A percentile compares a stretch with the other conserved stretches of the same genome.
Evolutionary conservation across 2,888 invertebrate species (phyloP).

Genomic region (Agrotis segetum): DNA sequence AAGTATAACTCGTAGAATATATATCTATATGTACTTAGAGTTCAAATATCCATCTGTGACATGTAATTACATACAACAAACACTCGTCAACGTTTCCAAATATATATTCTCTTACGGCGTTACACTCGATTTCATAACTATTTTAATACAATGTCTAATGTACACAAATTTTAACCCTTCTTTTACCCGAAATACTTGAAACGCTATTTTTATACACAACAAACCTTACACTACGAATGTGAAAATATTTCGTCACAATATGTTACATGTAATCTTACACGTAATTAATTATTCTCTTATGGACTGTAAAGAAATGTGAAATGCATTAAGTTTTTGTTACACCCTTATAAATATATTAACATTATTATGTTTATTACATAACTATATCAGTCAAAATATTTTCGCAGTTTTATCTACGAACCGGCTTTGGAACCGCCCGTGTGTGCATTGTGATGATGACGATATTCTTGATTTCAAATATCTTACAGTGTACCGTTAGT

Average conservation of each 20-base stretch:
- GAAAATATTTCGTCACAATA: constrained; percentile 90
- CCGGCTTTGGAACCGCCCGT: constrained; percentile 68
- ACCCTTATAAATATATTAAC: constrained; percentile 89
- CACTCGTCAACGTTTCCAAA: constrained; percentile 89
- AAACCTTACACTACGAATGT: constrained; percentile 89
- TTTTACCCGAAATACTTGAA: constrained; percentile 87
- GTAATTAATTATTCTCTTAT: constrained; percentile 85
- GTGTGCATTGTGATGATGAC: constrained; percentile 58
- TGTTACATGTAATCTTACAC: constrained; percentile 86
- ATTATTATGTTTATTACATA: constrained; percentile 85
- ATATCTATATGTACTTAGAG: constrained; percentile 81
- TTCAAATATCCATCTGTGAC: constrained; percentile 86
- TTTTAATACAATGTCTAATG: constrained; percentile 88
- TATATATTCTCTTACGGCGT: constrained; percentile 89
- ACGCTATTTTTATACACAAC: constrained; percentile 89
- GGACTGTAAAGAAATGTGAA: constrained; percentile 90
- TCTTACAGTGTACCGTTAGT: constrained; percentile 35
- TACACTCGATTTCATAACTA: constrained; percentile 87
- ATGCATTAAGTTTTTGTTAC: constrained; percentile 90
- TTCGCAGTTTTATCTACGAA: constrained; percentile 83
- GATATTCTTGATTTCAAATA: constrained; percentile 42
- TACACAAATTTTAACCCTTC: constrained; percentile 87
- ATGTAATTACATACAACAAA: constrained; percentile 88
- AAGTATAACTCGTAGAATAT: constrained; percentile 82
- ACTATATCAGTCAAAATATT: constrained; percentile 90